Percentiles rank a stretch among this genome's conserved stretches.
phyloP scores from a whole-genome alignment of 2,888 invertebrate species.

The Diadegma fenestrale region DNA sequence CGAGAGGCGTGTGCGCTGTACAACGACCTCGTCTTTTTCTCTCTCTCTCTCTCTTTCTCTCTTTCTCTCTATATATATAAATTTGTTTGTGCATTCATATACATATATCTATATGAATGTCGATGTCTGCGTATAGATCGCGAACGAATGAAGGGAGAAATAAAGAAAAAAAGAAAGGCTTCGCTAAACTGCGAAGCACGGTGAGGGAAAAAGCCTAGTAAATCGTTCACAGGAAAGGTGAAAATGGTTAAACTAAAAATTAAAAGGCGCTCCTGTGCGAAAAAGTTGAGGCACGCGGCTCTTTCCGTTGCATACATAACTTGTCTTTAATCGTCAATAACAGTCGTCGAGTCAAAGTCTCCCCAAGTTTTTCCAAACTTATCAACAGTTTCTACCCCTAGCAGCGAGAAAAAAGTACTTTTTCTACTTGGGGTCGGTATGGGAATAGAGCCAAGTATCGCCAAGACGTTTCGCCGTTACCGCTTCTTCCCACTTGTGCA shows the following conservation, averaged over 20 bases:
- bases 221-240: slow-evolving; percentile 21
- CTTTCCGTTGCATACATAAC: neutral
- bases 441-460: too few relatives aligned
- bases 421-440: too few relatives aligned
- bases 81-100: neutral
- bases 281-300: neutral
- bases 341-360: too few relatives aligned
- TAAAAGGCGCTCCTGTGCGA: slow-evolving; percentile 9
- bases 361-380: too few relatives aligned
- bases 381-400: too few relatives aligned
- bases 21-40: slow-evolving; percentile 62
- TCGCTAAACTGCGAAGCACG: slow-evolving; percentile 23
- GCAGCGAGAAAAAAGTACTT: too few relatives aligned
- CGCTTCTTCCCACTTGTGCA: too few relatives aligned
- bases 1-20: slow-evolving; percentile 62
- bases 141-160: slow-evolving; percentile 37
- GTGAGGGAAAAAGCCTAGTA: slow-evolving; percentile 38
- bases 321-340: neutral
- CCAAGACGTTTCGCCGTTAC: too few relatives aligned
- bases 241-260: slow-evolving; percentile 18
- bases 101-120: slow-evolving; percentile 9
- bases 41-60: too few relatives aligned
- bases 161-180: slow-evolving; percentile 10
- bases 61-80: too few relatives aligned
- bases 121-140: slow-evolving; percentile 28